Conservation (phyloP, 1,140 invertebrate species). For the Drosophila pseudoananassae region DNA sequence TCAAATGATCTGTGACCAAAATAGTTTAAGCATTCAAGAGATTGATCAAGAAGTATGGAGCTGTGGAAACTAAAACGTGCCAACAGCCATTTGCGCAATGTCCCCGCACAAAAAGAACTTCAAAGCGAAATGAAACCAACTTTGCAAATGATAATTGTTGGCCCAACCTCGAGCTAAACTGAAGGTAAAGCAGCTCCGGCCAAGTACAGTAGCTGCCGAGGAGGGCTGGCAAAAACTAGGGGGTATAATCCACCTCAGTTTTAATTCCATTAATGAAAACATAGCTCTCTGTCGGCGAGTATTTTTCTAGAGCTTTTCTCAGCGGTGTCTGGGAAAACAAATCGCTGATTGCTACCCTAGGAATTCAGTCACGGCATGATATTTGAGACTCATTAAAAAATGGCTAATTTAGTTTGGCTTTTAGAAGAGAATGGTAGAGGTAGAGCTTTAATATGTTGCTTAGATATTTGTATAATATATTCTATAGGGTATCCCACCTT, state of each 20-base stretch:
- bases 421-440: neutral
- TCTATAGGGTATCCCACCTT: slow-evolving; percentile 6
- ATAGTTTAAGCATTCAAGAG: slow-evolving; percentile 34
- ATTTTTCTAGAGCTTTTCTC: slow-evolving; percentile 51
- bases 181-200: slow-evolving; percentile 36
- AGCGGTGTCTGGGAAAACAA: slow-evolving; percentile 26
- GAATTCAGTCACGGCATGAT: slow-evolving; percentile 21
- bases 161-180: slow-evolving; percentile 17
- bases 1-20: slow-evolving; percentile 55
- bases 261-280: slow-evolving; percentile 67
- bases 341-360: slow-evolving; percentile 42
- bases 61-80: slow-evolving; percentile 34
- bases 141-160: slow-evolving; percentile 54
- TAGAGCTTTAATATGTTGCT: neutral
- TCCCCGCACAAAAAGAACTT: slow-evolving; percentile 46
- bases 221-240: slow-evolving; percentile 15
- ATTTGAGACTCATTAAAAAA: slow-evolving; percentile 33
- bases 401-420: neutral
- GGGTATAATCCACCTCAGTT: slow-evolving; percentile 18
- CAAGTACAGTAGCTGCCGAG: slow-evolving; percentile 7
- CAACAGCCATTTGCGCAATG: slow-evolving; percentile 52
- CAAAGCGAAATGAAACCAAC: slow-evolving; percentile 40
- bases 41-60: slow-evolving; percentile 28
- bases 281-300: neutral
- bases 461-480: neutral